These are phyloP conservation scores for Cynopterus brachyotis DNA, from an alignment of 2,113 vertebrate genomes.

Conservation along the genomic window DNA sequence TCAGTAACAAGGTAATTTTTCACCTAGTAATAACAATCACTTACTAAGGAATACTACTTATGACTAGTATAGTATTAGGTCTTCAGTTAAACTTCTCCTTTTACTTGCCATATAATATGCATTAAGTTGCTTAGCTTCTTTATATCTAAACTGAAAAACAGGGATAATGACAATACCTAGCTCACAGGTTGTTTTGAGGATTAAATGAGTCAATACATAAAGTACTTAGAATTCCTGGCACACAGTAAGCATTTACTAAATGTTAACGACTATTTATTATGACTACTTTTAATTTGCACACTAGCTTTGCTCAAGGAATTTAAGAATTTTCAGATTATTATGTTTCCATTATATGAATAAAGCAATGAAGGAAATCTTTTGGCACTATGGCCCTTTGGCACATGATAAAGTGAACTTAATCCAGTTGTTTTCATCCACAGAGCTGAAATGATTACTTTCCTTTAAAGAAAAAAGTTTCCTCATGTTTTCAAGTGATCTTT, in stretches of 20 bases:
- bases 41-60: slow-evolving; percentile 17
- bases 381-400: background rate
- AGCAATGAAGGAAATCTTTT: background rate
- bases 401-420: background rate
- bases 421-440: background rate
- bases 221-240: background rate
- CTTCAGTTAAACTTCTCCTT: background rate
- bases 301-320: background rate
- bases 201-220: background rate
- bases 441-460: background rate
- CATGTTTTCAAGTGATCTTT: background rate
- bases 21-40: background rate
- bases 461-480: background rate
- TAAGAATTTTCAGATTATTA: background rate
- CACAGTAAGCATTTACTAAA: background rate
- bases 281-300: background rate
- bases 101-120: background rate
- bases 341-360: background rate
- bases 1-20: background rate
- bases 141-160: background rate
- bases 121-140: background rate
- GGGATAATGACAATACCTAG: background rate
- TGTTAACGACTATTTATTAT: background rate
- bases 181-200: background rate
- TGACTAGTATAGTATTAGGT: background rate